phyloP scores from a whole-genome alignment of 2,888 invertebrate genomes.

The Pristionchus mayeri region DNA sequence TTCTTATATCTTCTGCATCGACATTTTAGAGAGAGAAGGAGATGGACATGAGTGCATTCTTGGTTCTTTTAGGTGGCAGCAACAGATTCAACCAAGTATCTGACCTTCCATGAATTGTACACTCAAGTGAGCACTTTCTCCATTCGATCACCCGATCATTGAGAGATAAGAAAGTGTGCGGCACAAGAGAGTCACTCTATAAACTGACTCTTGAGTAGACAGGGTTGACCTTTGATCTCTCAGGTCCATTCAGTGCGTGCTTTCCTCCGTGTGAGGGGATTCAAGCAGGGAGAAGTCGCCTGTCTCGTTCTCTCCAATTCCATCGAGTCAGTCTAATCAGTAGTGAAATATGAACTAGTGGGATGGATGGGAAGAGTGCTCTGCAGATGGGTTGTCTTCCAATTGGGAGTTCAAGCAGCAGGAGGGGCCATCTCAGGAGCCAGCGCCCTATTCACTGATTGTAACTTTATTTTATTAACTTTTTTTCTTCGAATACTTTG shows the following conservation, averaged over 20 bases:
- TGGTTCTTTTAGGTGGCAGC: constrained; percentile 26
- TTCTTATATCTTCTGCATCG: not conserved
- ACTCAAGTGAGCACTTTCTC: constrained; percentile 20
- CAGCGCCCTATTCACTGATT: constrained; percentile 66
- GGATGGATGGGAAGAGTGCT: not conserved
- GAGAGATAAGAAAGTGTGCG: too few relatives aligned
- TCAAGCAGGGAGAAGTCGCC: constrained; percentile 63
- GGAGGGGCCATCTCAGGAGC: constrained; percentile 68
- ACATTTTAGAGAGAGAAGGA: not conserved
- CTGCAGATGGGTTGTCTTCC: constrained; percentile 38
- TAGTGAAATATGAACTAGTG: not conserved
- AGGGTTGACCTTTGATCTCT: constrained; percentile 23
- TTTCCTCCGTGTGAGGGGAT: constrained; percentile 57
- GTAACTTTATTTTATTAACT: constrained; percentile 48
- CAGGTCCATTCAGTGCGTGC: constrained; percentile 56
- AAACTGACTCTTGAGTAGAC: too few relatives aligned
- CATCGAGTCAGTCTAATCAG: constrained; percentile 57
- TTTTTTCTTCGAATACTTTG: not conserved
- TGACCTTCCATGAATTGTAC: constrained; percentile 40
- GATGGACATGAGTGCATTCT: not conserved
- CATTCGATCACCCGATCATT: too few relatives aligned
- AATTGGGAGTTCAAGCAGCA: constrained; percentile 54
- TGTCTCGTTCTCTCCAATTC: constrained; percentile 67
- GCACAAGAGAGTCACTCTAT: too few relatives aligned
- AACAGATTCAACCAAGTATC: constrained; percentile 5